Conservation (phyloP, 2,888 invertebrate species). For the Rhorus exstirpatorius region DNA sequence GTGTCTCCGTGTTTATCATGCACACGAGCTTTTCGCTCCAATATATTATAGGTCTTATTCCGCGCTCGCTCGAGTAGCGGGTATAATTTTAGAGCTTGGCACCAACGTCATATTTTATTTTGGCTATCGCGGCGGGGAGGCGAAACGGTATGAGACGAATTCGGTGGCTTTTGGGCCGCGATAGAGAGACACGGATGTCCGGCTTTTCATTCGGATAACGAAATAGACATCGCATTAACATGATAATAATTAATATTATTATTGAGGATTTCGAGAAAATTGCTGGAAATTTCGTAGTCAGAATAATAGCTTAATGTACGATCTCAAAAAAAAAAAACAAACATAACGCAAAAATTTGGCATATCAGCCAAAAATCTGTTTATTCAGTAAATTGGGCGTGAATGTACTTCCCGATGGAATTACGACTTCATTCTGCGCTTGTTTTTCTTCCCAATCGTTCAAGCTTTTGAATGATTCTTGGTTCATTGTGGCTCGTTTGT, state of each 20-base stretch:
- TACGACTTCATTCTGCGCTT: too few relatives aligned
- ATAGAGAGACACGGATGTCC: conserved; percentile 51
- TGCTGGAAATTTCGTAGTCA: too few relatives aligned
- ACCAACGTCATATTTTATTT: conserved; percentile 78
- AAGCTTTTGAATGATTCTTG: too few relatives aligned
- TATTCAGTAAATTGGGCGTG: too few relatives aligned
- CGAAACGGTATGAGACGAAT: conserved; percentile 20
- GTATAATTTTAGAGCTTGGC: conserved; percentile 80
- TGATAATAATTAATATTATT: background rate
- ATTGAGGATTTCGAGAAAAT: too few relatives aligned
- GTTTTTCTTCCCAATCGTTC: too few relatives aligned
- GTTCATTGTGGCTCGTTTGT: too few relatives aligned
- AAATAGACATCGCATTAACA: conserved; percentile 33
- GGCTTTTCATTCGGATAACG: conserved; percentile 29
- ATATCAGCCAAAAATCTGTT: too few relatives aligned
- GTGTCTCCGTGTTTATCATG: background rate
- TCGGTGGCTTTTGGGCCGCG: conserved; percentile 10
- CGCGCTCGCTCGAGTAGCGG: conserved; percentile 28
- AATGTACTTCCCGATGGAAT: too few relatives aligned
- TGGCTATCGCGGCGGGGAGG: conserved; percentile 56
- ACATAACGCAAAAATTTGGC: too few relatives aligned
- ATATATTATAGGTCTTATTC: conserved; percentile 36
- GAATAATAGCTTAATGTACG: too few relatives aligned
- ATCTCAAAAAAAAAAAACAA: too few relatives aligned
- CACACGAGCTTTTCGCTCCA: conserved; percentile 44